Evolutionary conservation across 2,888 invertebrate genomes (phyloP).

Genomic region (Epistrophe grossulariae): DNA sequence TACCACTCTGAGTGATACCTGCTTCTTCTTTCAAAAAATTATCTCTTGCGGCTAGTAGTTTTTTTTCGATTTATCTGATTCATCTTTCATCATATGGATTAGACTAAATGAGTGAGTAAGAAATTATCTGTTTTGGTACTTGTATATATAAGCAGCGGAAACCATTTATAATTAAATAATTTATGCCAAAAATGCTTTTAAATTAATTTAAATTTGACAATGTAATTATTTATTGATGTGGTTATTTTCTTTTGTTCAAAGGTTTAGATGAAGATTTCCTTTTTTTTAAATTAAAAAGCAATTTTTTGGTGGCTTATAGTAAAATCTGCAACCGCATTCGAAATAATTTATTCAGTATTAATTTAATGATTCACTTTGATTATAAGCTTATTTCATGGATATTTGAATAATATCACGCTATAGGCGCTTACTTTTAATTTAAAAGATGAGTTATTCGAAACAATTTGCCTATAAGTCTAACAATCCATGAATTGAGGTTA

Average conservation of each 20-base stretch:
- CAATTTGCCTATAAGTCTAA: neutral
- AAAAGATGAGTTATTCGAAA: neutral
- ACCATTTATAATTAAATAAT: slow-evolving; percentile 16
- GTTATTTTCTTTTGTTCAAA: neutral
- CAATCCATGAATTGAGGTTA: neutral
- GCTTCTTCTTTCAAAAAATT: slow-evolving; percentile 21
- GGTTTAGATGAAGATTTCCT: neutral
- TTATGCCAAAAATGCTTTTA: slow-evolving; percentile 27
- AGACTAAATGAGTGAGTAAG: slow-evolving; percentile 30
- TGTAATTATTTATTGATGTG: slow-evolving; percentile 13
- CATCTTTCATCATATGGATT: slow-evolving; percentile 28
- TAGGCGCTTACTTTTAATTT: neutral
- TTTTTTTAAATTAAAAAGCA: neutral
- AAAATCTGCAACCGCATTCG: slow-evolving; percentile 2
- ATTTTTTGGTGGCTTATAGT: slow-evolving; percentile 3
- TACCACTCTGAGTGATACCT: slow-evolving; percentile 40
- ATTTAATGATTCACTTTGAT: slow-evolving; percentile 1
- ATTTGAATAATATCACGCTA: neutral
- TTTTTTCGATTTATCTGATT: slow-evolving; percentile 47
- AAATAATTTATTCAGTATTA: neutral
- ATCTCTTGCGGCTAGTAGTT: slow-evolving; percentile 38
- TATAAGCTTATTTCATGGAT: neutral
- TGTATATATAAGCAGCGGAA: neutral
- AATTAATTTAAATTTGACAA: slow-evolving; percentile 26
- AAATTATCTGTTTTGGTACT: neutral